A percentile compares a stretch with the other conserved stretches of the same genome.
Conservation (phyloP, 1,140 invertebrate genomes). For the Drosophila ogumai region DNA sequence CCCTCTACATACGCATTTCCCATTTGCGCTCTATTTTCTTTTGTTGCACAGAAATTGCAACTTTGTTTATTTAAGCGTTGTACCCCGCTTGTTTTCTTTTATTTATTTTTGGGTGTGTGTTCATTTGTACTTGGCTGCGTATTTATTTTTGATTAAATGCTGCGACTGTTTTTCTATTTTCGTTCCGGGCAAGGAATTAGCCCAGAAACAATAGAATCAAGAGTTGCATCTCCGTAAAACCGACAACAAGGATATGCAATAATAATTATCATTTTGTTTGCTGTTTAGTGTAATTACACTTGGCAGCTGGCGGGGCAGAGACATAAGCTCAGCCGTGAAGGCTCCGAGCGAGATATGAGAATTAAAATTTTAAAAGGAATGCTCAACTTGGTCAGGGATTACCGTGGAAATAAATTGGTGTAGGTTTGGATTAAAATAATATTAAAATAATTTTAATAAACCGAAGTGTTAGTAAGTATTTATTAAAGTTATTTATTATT, state of each 20-base stretch:
- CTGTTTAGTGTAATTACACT: slow-evolving; percentile 68
- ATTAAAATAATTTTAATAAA: no score
- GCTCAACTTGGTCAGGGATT: slow-evolving; percentile 6
- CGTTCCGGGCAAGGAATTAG: slow-evolving; percentile 41
- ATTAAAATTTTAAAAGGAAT: slow-evolving; percentile 33
- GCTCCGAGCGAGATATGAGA: slow-evolving; percentile 6
- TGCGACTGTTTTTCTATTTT: slow-evolving; percentile 46
- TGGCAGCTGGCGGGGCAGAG: slow-evolving; percentile 39
- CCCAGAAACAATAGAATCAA: slow-evolving; percentile 3
- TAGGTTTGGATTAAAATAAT: no score
- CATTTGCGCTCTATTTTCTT: slow-evolving; percentile 50
- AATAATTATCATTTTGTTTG: slow-evolving; percentile 62
- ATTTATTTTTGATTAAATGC: slow-evolving; percentile 77
- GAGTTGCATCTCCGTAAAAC: neutral
- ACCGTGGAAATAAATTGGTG: neutral
- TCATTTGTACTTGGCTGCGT: slow-evolving; percentile 50
- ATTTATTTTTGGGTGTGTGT: slow-evolving; percentile 22
- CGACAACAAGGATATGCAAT: slow-evolving; percentile 35
- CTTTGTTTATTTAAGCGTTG: slow-evolving; percentile 74
- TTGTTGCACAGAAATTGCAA: slow-evolving; percentile 70
- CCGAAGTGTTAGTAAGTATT: no score
- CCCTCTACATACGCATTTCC: slow-evolving; percentile 29
- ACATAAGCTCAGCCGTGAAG: slow-evolving; percentile 17
- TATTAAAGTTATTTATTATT: no score
- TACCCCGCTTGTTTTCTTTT: slow-evolving; percentile 16